A percentile compares a stretch with the other conserved stretches of the same genome.
Conservation (phyloP, 2,888 invertebrate species). For the Crioceris asparagi region DNA sequence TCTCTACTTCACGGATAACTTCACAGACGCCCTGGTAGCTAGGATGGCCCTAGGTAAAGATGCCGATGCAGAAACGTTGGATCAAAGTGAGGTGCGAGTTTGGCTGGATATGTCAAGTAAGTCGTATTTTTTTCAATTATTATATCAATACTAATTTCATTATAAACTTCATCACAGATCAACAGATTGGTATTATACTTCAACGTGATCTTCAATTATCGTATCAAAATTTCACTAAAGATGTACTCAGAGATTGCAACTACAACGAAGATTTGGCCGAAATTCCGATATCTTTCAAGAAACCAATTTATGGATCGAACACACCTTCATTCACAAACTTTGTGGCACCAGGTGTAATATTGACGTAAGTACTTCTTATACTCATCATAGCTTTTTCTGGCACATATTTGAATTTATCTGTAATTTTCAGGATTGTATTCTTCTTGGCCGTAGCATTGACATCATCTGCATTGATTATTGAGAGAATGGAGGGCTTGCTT, state of each 20-base stretch:
- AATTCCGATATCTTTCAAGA: slow-evolving; percentile 79
- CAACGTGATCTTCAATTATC: slow-evolving; percentile 77
- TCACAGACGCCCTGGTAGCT: slow-evolving; percentile 75
- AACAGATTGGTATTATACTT: slow-evolving; percentile 85
- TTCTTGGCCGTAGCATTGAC: slow-evolving; percentile 92
- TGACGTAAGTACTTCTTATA: slow-evolving; percentile 59
- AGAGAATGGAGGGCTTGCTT: slow-evolving; percentile 81
- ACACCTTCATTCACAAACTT: slow-evolving; percentile 92
- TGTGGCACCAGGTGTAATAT: slow-evolving; percentile 89
- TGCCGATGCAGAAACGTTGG: slow-evolving; percentile 76
- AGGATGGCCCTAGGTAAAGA: slow-evolving; percentile 70
- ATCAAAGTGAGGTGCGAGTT: slow-evolving; percentile 77
- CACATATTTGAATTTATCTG: neutral
- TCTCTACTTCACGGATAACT: slow-evolving; percentile 79
- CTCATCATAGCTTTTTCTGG: neutral
- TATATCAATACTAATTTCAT: neutral
- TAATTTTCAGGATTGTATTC: slow-evolving; percentile 72
- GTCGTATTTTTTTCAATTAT: slow-evolving; percentile 19
- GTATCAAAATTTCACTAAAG: slow-evolving; percentile 74
- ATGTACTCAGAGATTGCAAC: slow-evolving; percentile 58
- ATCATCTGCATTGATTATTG: slow-evolving; percentile 82
- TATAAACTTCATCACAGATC: slow-evolving; percentile 45
- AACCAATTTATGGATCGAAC: slow-evolving; percentile 79
- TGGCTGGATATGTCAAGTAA: slow-evolving; percentile 88
- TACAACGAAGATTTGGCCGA: slow-evolving; percentile 80